Conservation (phyloP, 1,140 invertebrate genomes). For the Drosophila pseudoobscura region DNA sequence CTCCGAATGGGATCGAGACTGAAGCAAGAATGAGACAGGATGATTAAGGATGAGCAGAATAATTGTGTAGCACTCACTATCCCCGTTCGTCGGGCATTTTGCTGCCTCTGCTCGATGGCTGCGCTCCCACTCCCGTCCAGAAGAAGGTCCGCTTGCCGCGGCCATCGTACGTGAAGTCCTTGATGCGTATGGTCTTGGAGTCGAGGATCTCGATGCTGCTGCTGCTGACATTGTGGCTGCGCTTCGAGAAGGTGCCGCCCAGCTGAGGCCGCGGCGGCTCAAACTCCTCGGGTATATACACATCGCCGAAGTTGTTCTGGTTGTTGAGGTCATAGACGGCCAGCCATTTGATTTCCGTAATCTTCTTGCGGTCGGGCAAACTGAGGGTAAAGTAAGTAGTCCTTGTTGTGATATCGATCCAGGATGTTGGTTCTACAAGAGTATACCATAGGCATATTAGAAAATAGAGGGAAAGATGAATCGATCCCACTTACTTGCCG, state of each 20-base stretch:
- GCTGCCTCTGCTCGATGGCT: constrained; percentile 90
- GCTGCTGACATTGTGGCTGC: constrained; percentile 89
- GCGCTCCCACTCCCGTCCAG: constrained; percentile 94
- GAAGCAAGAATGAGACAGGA: background rate
- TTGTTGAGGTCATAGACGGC: constrained; percentile 93
- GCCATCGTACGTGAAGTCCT: constrained; percentile 91
- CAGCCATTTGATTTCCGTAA: constrained; percentile 95
- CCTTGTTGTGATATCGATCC: constrained; percentile 92
- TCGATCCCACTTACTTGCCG: constrained; percentile 88
- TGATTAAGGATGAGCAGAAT: too few relatives aligned
- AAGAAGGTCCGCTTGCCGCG: constrained; percentile 91
- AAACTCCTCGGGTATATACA: constrained; percentile 95
- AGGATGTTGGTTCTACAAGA: constrained; percentile 91
- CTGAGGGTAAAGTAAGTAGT: constrained; percentile 92
- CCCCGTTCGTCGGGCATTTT: constrained; percentile 95
- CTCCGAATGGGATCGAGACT: constrained; percentile 89
- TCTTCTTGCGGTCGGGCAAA: constrained; percentile 93
- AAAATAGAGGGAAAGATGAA: background rate
- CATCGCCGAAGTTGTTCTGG: constrained; percentile 95
- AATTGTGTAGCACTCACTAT: constrained; percentile 88
- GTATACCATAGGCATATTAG: background rate
- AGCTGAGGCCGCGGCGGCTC: constrained; percentile 91
- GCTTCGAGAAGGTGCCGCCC: constrained; percentile 88
- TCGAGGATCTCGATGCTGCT: constrained; percentile 90
- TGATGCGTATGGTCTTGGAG: constrained; percentile 91